Base-by-base conservation (phyloP, 2,797 vertebrate genomes). In the Anguilla anguilla region DNA sequence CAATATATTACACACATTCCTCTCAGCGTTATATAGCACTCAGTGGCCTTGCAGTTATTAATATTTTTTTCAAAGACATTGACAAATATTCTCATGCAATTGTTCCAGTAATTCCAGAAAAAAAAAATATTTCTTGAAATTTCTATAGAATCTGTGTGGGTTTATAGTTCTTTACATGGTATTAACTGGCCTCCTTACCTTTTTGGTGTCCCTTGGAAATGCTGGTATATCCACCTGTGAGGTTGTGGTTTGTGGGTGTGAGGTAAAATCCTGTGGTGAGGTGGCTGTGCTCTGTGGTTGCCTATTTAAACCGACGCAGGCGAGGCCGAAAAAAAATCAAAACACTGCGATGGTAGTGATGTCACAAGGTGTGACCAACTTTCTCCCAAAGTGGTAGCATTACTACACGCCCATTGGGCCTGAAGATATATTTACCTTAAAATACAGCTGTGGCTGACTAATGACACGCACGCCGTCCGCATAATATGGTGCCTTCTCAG, bases 361-460 rank as follows among this genome's bases (percentile, higher is more conserved):
- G 85, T 84, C 82, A 86, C 82, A 86, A 86, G 81, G 85, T 84
- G 85, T 84, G 82, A 84, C 67, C 61, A 61, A 86, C 53, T 57
- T 79, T 86, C 88, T 46, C 85, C 84, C 49, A 84, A 86, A 77
- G 77, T 6, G 49, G 49, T 49, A 84, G 74, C 61, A 57, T 51
- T 74, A 74, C 51, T 39, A 55, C 81, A 86, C 51, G 59, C 79
- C 79, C 57, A 51, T 86, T 19, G 72, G 79, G 72, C 85, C 83
- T 84, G 57, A 89, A 86, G 51, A 61, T 82, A 86, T 86, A 86
- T 53, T 88, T 88, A 88, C 64, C 64, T 84, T 74, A 86, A 89
- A 84, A 86, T 86, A 59, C 79, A 59, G 77, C 81, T 86, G 64
- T 74, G 59, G 77, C 67, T 72, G 53, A 43, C 61, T 86, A 89